Base-by-base conservation (phyloP, 1,140 invertebrate genomes). In the Drosophila hydei region DNA sequence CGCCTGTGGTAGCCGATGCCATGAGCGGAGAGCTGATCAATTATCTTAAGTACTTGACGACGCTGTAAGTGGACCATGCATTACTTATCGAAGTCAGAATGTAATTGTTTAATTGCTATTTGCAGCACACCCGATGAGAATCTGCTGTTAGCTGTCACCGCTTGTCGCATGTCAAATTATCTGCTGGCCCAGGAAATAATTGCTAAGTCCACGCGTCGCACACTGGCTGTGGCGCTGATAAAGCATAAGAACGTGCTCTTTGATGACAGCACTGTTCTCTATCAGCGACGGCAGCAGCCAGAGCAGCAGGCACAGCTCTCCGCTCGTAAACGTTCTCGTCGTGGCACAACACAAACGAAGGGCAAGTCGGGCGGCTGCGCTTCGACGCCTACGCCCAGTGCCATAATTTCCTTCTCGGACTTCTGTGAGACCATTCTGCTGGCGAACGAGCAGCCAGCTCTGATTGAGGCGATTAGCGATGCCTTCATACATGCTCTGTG, bases 391-490 rank as follows among this genome's bases (percentile, higher is more conserved):
- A 76, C 69, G n/a, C 42, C 48, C 0, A 79, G 36, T 61, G 70
- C 69, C 19, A 85, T 91, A 7, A 74, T 90, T 12, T 85, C 89
- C 2, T 91, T 91, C 23, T 91, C 90, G 2, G 90, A 91, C 54
- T 90, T 91, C 19, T 85, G 81, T 30, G 90, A 91, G 52, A 90
- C 84, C 0, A 91, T 91, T 75, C 40, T 91, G 71, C 52, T 91
- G 51, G 79, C 83, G 40, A 85, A 72, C 6, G 90, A 91, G 27
- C 80, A 90, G 54, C 64, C 75, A 0, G 78, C 74, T 1, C 23
- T 91, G 0, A 89, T 91, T n/a, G 90, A 91, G 58, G 90, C 88
- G 11, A 90, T 91, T 16, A 90, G 90, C 45, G 90, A 91, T 67
- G 85, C 75, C 5, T 88, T 91, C n/a, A 90, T 91, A 23, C 90